Evolutionary conservation across 2,113 vertebrate species (phyloP).

Genomic region (Callipepla californica): DNA sequence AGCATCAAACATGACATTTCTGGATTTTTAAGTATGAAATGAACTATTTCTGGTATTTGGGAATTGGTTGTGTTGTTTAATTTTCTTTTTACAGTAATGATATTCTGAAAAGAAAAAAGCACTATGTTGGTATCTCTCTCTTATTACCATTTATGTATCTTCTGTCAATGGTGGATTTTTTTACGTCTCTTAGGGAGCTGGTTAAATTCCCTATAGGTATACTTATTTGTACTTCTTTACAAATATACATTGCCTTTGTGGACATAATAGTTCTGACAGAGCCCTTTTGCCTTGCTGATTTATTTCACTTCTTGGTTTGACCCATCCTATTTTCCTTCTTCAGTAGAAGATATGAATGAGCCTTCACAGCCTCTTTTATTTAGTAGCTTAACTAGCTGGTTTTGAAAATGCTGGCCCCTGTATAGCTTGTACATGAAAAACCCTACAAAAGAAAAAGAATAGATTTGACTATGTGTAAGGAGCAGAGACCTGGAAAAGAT

Average conservation of each 20-base stretch:
- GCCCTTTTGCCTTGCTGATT: constrained; percentile 32
- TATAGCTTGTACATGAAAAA: not conserved
- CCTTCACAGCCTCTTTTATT: constrained; percentile 7
- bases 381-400: not conserved
- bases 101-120: not conserved
- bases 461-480: not conserved
- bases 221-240: constrained; percentile 26
- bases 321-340: not conserved
- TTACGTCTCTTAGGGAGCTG: not conserved
- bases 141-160: not conserved
- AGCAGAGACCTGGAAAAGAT: not conserved
- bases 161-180: not conserved
- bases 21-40: constrained; percentile 10
- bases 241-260: constrained; percentile 35
- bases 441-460: not conserved
- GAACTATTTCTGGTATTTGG: not conserved
- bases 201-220: not conserved
- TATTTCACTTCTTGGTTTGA: constrained; percentile 4
- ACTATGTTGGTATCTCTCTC: not conserved
- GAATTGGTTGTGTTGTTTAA: not conserved
- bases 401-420: not conserved
- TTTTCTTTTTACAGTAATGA: not conserved
- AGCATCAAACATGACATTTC: not conserved
- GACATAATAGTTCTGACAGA: constrained; percentile 2
- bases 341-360: not conserved